Evolutionary conservation across 23 tunicate genomes (phyloP).

Genomic region (Phallusia fumigata): DNA sequence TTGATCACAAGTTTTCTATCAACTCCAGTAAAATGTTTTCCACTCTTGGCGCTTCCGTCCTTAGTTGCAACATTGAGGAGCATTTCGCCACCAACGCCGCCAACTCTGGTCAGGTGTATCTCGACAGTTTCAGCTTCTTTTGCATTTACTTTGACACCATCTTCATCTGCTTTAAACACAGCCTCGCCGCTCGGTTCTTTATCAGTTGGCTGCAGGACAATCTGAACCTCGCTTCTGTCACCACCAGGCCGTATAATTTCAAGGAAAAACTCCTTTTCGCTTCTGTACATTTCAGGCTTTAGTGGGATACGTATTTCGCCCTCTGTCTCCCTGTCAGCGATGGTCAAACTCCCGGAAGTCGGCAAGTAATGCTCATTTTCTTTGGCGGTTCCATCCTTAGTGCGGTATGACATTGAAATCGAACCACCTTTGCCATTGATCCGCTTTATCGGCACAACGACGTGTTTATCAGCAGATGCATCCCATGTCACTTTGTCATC

Average conservation of each 20-base stretch:
- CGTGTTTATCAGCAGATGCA: background rate
- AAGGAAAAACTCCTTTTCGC: constrained; percentile 29
- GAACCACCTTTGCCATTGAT: constrained; percentile 41
- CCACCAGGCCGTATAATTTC: constrained; percentile 23
- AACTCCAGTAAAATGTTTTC: background rate
- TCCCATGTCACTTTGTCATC: background rate
- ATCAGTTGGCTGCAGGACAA: constrained; percentile 43
- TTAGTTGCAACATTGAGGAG: background rate
- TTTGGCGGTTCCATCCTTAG: constrained; percentile 69
- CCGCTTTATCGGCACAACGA: constrained; percentile 36
- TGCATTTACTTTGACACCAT: background rate
- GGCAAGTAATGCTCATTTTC: constrained; percentile 58
- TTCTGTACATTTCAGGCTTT: background rate
- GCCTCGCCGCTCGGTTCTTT: constrained; percentile 22
- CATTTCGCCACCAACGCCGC: constrained; percentile 24
- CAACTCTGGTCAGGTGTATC: constrained; percentile 22
- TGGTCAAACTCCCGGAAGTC: constrained; percentile 30
- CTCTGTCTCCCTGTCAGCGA: constrained; percentile 42
- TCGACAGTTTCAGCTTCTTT: background rate
- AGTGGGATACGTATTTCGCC: constrained; percentile 40
- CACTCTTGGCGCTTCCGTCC: constrained; percentile 23
- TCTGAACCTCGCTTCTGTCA: background rate
- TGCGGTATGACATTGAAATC: constrained; percentile 40
- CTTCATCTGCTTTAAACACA: background rate
- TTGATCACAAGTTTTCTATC: background rate